A percentile compares a stretch with the other conserved stretches of the same genome.
phyloP scores from a whole-genome alignment of 2,888 invertebrate genomes.

The Cyrtodaria siliqua region DNA sequence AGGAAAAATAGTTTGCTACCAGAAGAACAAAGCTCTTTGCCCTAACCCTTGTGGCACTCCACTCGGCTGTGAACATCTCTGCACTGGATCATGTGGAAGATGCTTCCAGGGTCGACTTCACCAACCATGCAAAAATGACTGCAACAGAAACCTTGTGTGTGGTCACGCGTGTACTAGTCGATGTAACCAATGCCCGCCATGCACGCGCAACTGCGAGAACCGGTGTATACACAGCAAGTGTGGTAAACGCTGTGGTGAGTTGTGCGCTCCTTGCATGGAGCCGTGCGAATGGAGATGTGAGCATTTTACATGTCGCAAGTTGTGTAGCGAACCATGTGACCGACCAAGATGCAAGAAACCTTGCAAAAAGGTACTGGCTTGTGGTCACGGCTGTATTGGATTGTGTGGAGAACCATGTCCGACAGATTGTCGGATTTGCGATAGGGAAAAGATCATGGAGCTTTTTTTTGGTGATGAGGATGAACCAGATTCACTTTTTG shows the following conservation, averaged over 20 bases:
- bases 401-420: conserved; percentile 92
- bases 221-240: conserved; percentile 83
- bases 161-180: conserved; percentile 83
- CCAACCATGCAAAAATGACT: conserved; percentile 88
- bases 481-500: conserved; percentile 87
- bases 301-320: conserved; percentile 79
- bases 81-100: conserved; percentile 85
- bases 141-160: conserved; percentile 88
- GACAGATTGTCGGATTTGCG: conserved; percentile 88
- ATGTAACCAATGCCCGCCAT: conserved; percentile 84
- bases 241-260: conserved; percentile 77
- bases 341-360: conserved; percentile 83
- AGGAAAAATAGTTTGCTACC: conserved; percentile 45
- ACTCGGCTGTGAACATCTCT: conserved; percentile 78
- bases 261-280: conserved; percentile 83
- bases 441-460: conserved; percentile 79
- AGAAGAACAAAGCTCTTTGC: conserved; percentile 43
- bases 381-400: conserved; percentile 88
- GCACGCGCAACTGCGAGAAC: conserved; percentile 83
- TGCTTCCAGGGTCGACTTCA: conserved; percentile 90
- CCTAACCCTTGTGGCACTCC: conserved; percentile 43
- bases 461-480: conserved; percentile 87
- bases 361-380: conserved; percentile 85
- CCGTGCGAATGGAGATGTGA: conserved; percentile 83
- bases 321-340: conserved; percentile 85